phyloP scores from a whole-genome alignment of 2,888 invertebrate species.

The Dusona sp. region DNA sequence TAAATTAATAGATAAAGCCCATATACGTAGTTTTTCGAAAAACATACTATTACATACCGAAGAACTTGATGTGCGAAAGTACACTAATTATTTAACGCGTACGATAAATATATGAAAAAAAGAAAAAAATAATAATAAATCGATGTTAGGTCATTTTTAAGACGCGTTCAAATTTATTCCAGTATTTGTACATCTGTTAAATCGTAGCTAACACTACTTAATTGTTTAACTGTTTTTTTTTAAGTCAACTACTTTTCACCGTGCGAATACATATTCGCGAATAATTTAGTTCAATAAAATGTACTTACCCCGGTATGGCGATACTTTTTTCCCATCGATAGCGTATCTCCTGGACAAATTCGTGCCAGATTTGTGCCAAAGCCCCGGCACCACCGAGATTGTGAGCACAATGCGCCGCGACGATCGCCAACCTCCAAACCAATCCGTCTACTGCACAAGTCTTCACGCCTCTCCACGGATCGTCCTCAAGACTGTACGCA shows the following conservation, averaged over 20 bases:
- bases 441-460: conserved; percentile 92
- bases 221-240: conserved; percentile 26
- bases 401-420: conserved; percentile 90
- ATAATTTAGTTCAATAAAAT: conserved; percentile 54
- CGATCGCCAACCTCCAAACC: conserved; percentile 92
- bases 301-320: conserved; percentile 93
- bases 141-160: conserved; percentile 48
- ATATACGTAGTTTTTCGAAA: conserved; percentile 39
- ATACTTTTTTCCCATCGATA: conserved; percentile 94
- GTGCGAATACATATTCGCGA: not conserved
- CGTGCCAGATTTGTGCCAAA: conserved; percentile 96
- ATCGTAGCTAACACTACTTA: conserved; percentile 45
- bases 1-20: not conserved
- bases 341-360: conserved; percentile 95
- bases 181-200: conserved; percentile 62
- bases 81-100: conserved; percentile 41
- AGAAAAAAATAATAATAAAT: conserved; percentile 27
- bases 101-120: conserved; percentile 19
- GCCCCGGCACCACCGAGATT: conserved; percentile 91
- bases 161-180: conserved; percentile 32
- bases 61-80: conserved; percentile 54
- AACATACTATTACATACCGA: conserved; percentile 53
- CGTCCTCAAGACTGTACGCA: conserved; percentile 78
- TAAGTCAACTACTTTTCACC: not conserved
- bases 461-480: conserved; percentile 87